Conservation (phyloP, 2,113 vertebrate genomes). For the Anolis sagrei region DNA sequence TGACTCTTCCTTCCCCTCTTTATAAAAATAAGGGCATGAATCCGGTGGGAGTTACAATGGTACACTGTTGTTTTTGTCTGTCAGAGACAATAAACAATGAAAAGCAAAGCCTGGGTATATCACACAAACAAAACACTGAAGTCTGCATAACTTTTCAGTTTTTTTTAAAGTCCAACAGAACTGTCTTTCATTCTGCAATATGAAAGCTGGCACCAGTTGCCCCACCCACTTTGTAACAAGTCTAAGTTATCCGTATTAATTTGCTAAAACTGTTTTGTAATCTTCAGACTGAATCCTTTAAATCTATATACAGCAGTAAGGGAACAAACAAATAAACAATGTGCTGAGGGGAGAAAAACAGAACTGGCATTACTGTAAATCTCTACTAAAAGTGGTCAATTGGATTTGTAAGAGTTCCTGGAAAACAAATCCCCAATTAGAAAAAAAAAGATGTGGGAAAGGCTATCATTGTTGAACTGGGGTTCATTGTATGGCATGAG, state of each 20-base stretch:
- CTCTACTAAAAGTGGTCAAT: not conserved
- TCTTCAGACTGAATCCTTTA: not conserved
- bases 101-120: conserved; percentile 2
- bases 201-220: not conserved
- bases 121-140: not conserved
- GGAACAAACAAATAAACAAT: not conserved
- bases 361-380: not conserved
- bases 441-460: not conserved
- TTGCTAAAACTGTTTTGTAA: not conserved
- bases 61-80: not conserved
- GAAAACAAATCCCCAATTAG: not conserved
- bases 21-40: conserved; percentile 41
- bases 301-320: not conserved
- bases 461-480: not conserved
- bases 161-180: not conserved
- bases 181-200: not conserved
- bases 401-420: not conserved
- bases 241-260: not conserved
- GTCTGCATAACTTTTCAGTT: not conserved
- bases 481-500: not conserved
- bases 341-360: not conserved
- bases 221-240: not conserved
- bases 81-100: conserved; percentile 19
- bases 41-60: conserved; percentile 1
- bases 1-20: conserved; percentile 26